phyloP scores from a whole-genome alignment of 2,113 vertebrate species.

The Fregetta grallaria region DNA sequence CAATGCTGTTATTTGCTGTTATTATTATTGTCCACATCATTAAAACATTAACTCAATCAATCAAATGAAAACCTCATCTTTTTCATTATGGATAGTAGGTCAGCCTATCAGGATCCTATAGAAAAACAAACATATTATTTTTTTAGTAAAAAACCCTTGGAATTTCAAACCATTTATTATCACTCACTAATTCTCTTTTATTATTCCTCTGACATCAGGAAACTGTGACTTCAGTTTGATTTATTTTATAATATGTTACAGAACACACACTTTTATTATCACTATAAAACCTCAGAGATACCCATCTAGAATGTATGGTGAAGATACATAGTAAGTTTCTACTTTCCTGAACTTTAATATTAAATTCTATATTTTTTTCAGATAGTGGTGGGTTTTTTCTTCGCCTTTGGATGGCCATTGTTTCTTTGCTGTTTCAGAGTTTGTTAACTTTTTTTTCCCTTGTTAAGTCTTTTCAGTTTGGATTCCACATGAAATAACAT shows the following conservation, averaged over 20 bases:
- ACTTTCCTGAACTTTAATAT: neutral
- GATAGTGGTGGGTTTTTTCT: accelerated
- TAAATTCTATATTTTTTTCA: neutral
- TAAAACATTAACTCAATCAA: neutral
- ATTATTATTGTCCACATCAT: neutral
- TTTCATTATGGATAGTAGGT: neutral
- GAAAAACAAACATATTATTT: neutral
- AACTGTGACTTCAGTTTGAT: neutral
- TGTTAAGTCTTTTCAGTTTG: neutral
- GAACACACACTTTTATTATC: neutral
- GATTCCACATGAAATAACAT: neutral
- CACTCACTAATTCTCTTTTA: neutral
- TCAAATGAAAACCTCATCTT: neutral
- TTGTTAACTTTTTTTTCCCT: neutral
- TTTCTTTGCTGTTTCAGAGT: neutral
- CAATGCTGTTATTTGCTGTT: neutral
- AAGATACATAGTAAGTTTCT: neutral
- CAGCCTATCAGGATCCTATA: neutral
- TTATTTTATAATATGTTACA: neutral
- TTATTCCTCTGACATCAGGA: neutral
- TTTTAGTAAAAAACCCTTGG: neutral
- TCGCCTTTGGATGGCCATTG: neutral
- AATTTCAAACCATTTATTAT: neutral
- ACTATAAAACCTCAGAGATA: neutral
- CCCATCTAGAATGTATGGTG: neutral